Percentiles rank a stretch among this genome's conserved stretches.
Evolutionary conservation across 2,888 invertebrate species (phyloP).

Genomic region (Thumatha senex): DNA sequence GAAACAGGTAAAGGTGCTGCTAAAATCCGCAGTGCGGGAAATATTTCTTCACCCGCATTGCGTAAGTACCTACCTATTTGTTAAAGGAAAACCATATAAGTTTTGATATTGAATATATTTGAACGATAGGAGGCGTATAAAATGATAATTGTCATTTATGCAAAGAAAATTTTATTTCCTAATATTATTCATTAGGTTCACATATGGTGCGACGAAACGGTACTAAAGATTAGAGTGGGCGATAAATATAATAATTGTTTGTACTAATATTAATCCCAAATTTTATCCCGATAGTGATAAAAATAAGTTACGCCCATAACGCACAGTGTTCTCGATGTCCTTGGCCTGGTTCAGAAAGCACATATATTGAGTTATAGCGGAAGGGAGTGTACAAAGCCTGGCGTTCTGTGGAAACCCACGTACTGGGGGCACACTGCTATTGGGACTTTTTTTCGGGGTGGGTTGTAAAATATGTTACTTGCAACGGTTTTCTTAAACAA

Average conservation of each 20-base stretch:
- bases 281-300: conserved; percentile 28
- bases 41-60: conserved; percentile 23
- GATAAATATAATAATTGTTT: conserved; percentile 20
- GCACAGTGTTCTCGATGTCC: conserved; percentile 25
- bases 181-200: not conserved
- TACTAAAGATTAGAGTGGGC: not conserved
- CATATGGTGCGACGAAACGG: not conserved
- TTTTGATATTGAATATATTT: not conserved
- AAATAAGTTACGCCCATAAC: conserved; percentile 28
- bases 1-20: conserved; percentile 8
- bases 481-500: too few species aligned
- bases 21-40: conserved; percentile 31
- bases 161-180: not conserved
- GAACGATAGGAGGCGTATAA: not conserved
- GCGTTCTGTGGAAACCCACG: too few species aligned
- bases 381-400: too few species aligned
- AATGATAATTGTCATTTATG: not conserved
- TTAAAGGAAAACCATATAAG: conserved; percentile 8
- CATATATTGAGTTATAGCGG: conserved; percentile 30
- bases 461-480: too few species aligned
- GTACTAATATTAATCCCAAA: conserved; percentile 26
- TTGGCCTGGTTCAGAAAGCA: conserved; percentile 38
- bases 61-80: conserved; percentile 13
- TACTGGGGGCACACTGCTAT: too few species aligned
- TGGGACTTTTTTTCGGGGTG: too few species aligned